phyloP scores from a whole-genome alignment of 2,888 invertebrate species.

The Tromatobia lineatoria region DNA sequence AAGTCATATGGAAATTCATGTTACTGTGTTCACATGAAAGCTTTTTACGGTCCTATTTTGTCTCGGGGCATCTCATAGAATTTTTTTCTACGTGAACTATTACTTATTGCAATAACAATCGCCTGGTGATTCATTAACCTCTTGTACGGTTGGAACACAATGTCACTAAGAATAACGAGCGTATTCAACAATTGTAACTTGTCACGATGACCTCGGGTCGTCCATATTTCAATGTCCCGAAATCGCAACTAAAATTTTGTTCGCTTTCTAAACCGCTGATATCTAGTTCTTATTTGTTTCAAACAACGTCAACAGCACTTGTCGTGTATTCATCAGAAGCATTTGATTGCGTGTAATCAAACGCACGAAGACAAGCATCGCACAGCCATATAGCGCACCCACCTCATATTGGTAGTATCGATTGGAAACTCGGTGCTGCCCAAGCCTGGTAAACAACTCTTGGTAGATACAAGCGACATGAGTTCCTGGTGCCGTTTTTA shows the following conservation, averaged over 20 bases:
- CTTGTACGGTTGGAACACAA: no score
- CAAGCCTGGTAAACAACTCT: conserved; percentile 59
- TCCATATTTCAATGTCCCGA: neutral
- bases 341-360: conserved; percentile 37
- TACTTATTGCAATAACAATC: no score
- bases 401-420: conserved; percentile 38
- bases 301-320: neutral
- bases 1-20: no score
- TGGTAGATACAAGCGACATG: conserved; percentile 57
- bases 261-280: neutral
- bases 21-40: no score
- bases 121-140: no score
- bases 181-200: neutral
- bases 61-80: no score
- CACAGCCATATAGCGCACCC: neutral
- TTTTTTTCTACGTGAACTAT: no score
- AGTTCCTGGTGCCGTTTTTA: conserved; percentile 59
- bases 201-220: neutral
- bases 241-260: neutral
- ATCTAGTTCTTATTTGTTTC: neutral
- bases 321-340: neutral
- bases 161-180: neutral
- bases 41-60: no score
- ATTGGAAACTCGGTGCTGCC: conserved; percentile 8
- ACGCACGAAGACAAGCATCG: neutral